Evolutionary conservation across 2,797 vertebrate genomes (phyloP).

Genomic region (Babyrousa celebensis): DNA sequence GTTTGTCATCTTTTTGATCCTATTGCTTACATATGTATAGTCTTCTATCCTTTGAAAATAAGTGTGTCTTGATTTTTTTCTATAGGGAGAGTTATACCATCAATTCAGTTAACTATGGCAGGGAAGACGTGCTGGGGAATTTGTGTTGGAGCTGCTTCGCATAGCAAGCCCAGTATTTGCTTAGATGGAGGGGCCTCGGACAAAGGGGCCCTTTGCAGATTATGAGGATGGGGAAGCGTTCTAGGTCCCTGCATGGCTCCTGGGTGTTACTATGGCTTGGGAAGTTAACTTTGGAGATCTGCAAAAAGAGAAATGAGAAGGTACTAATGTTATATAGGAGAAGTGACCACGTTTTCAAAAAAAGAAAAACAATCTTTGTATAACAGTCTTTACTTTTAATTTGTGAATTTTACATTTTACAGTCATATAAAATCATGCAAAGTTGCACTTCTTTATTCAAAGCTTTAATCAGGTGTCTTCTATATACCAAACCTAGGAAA

Average conservation of each 20-base stretch:
- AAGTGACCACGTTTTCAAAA: neutral
- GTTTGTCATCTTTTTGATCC: slow-evolving; percentile 2
- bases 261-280: neutral
- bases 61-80: neutral
- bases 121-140: neutral
- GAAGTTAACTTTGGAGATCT: neutral
- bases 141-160: neutral
- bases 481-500: neutral
- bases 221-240: accelerated
- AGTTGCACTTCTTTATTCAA: slow-evolving; percentile 3
- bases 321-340: neutral
- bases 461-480: neutral
- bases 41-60: neutral
- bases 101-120: neutral
- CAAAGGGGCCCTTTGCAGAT: neutral
- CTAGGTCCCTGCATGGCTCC: neutral
- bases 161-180: neutral
- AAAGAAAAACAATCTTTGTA: neutral
- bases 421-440: slow-evolving; percentile 55
- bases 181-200: neutral
- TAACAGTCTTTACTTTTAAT: slow-evolving; percentile 64
- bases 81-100: neutral
- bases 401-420: slow-evolving; percentile 70
- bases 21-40: neutral
- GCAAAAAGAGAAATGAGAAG: neutral